Percentiles rank a stretch among this genome's conserved stretches.
phyloP scores from a whole-genome alignment of 1,140 invertebrate genomes.

The Anastrepha obliqua region DNA sequence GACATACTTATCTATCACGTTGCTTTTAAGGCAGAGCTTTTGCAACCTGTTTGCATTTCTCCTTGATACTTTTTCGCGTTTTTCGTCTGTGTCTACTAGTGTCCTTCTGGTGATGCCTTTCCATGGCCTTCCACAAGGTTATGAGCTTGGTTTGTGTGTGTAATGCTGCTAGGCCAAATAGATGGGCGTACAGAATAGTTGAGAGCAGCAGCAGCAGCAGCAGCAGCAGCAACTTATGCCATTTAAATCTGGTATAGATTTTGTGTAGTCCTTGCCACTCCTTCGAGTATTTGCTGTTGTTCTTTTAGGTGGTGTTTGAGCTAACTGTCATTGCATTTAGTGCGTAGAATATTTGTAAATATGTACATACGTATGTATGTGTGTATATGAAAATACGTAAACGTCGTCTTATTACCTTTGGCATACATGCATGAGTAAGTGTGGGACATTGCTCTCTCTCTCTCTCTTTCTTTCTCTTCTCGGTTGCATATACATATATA shows the following conservation, averaged over 20 bases:
- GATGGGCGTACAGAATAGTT: not conserved
- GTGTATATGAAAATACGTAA: too few relatives aligned
- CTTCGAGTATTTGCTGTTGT: not conserved
- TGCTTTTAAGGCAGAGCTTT: slow-evolving; percentile 31
- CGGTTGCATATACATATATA: not conserved
- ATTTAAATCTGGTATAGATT: not conserved
- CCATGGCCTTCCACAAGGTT: slow-evolving; percentile 55
- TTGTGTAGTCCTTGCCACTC: not conserved
- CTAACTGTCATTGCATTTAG: not conserved
- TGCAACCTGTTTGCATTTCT: slow-evolving; percentile 55
- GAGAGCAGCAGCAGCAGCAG: not conserved
- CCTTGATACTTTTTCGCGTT: slow-evolving; percentile 34
- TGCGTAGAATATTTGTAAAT: not conserved
- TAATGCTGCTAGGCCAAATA: not conserved
- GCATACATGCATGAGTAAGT: not conserved
- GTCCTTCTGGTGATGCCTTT: slow-evolving; percentile 46
- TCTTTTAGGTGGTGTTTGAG: not conserved
- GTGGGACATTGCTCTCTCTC: not conserved
- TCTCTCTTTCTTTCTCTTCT: not conserved
- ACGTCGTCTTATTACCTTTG: not conserved
- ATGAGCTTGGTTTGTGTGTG: not conserved
- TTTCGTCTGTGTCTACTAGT: not conserved
- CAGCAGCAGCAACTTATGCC: not conserved
- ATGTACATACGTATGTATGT: not conserved
- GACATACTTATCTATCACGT: too few relatives aligned